A percentile compares a stretch with the other conserved stretches of the same genome.
phyloP scores from a whole-genome alignment of 2,797 vertebrate genomes.

The Dromococcyx pavoninus region DNA sequence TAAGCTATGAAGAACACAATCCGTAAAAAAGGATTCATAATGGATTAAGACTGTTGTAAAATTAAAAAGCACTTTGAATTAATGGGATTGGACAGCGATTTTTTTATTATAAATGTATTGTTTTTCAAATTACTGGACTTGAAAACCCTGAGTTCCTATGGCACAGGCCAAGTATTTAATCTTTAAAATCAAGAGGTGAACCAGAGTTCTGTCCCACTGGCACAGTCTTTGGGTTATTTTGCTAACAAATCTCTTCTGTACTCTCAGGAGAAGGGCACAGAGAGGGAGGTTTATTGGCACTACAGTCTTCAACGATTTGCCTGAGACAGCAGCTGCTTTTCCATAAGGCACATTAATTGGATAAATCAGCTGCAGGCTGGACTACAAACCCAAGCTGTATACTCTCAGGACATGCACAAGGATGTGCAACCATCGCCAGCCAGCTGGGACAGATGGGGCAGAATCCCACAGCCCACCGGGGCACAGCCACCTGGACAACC shows the following conservation, averaged over 20 bases:
- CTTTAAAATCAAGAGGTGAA: not conserved
- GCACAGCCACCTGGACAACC: fast-evolving
- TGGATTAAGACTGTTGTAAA: not conserved
- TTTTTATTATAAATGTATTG: not conserved
- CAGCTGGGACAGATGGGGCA: not conserved
- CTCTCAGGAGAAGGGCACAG: not conserved
- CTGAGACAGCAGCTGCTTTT: not conserved
- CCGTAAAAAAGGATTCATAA: not conserved
- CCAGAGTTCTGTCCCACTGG: not conserved
- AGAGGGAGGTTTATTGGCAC: not conserved
- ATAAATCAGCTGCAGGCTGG: not conserved
- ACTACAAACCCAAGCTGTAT: fast-evolving
- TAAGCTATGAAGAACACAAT: not conserved
- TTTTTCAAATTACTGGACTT: not conserved
- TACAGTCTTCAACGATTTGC: not conserved
- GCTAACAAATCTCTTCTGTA: too few species aligned
- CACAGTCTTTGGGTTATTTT: not conserved
- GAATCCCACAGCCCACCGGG: not conserved
- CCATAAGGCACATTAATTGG: not conserved
- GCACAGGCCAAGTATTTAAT: not conserved
- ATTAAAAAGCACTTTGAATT: not conserved
- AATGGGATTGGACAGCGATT: not conserved
- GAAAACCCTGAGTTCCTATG: not conserved
- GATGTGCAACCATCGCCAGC: fast-evolving
- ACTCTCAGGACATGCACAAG: too few species aligned